These are phyloP conservation scores for Eira barbara DNA, from an alignment of 2,113 vertebrate genomes.

Conservation along the genomic window DNA sequence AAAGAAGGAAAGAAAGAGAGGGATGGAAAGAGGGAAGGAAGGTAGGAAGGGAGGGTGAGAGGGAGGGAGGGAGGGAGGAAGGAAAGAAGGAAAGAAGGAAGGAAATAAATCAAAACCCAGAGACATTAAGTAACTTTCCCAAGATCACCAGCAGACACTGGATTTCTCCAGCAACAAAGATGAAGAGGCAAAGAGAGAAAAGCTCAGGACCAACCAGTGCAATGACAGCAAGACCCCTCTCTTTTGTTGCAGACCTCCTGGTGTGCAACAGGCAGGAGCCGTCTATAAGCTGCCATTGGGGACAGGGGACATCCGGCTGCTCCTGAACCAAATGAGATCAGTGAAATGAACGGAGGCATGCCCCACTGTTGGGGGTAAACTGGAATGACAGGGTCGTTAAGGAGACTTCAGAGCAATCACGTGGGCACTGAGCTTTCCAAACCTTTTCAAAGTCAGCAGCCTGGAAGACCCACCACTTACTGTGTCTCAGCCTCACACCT, in stretches of 20 bases:
- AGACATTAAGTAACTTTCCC: not conserved
- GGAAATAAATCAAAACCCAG: not conserved
- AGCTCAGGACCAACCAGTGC: not conserved
- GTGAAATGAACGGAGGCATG: not conserved
- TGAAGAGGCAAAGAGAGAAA: constrained; percentile 36
- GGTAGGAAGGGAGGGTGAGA: too few relatives aligned
- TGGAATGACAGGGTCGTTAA: not conserved
- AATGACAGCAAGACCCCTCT: not conserved
- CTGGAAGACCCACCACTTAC: not conserved
- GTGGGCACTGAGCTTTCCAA: not conserved
- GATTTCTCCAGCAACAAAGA: not conserved
- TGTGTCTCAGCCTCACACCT: too few relatives aligned
- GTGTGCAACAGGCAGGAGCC: constrained; percentile 45
- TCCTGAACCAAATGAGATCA: not conserved
- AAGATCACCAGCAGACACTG: not conserved
- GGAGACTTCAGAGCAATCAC: not conserved
- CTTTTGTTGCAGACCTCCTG: constrained; percentile 19
- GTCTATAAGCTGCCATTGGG: not conserved
- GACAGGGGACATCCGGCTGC: not conserved
- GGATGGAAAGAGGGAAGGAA: too few relatives aligned
- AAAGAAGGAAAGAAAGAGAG: not conserved
- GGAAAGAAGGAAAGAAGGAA: not conserved
- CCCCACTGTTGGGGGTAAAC: not conserved
- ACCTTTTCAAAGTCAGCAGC: not conserved
- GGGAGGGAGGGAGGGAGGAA: too few relatives aligned